These are phyloP conservation scores for Tadarida brasiliensis DNA, from an alignment of 2,797 vertebrate species.

Conservation along the genomic window DNA sequence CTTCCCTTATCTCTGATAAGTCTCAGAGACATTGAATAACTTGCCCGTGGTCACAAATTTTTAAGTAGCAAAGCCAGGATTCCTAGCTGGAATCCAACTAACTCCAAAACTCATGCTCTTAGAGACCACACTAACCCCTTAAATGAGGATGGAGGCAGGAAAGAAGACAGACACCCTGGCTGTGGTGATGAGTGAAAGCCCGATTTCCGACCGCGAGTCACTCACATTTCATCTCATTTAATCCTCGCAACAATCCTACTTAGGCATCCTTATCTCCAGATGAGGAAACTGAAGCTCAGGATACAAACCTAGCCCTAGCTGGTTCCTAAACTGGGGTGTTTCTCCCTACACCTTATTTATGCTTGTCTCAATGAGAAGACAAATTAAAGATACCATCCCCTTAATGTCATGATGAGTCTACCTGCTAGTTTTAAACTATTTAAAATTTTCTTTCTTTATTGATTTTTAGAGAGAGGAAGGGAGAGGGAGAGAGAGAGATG, in stretches of 20 bases:
- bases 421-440: background rate
- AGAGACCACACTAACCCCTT: background rate
- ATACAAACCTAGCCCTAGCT: background rate
- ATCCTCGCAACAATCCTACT: background rate
- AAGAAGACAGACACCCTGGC: background rate
- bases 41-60: slow-evolving; percentile 11
- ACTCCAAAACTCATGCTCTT: slow-evolving; percentile 2
- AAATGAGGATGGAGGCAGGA: background rate
- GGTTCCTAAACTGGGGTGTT: background rate
- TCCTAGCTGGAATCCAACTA: slow-evolving; percentile 7
- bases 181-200: background rate
- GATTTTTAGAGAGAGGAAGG: too few relatives aligned
- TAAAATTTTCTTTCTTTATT: too few relatives aligned
- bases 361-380: background rate
- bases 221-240: background rate
- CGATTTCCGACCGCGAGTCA: slow-evolving; percentile 9
- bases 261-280: background rate
- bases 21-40: slow-evolving; percentile 14
- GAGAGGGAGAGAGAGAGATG: too few relatives aligned
- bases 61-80: slow-evolving; percentile 57
- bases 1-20: slow-evolving; percentile 18
- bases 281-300: slow-evolving; percentile 49
- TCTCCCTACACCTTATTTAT: background rate
- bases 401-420: background rate
- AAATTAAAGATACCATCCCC: slow-evolving; percentile 37